These are phyloP conservation scores for Isaurus tuberculatus DNA, from an alignment of 92 coral and sea anemone genomes.

Conservation along the genomic window DNA sequence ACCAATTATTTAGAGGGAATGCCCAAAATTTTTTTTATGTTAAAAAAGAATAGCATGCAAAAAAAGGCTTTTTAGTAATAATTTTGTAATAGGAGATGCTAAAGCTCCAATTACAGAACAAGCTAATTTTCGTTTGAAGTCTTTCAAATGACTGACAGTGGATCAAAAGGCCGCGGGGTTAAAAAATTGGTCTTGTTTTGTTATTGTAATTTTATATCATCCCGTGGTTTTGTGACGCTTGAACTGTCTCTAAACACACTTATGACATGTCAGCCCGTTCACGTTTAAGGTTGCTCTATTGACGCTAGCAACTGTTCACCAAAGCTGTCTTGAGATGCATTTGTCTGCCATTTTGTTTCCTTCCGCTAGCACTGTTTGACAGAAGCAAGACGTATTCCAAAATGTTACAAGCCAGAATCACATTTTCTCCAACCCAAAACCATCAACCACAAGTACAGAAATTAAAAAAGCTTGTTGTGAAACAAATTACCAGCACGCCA, in stretches of 20 bases:
- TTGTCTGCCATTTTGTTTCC: neutral
- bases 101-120: too few species aligned
- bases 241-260: slow-evolving; percentile 42
- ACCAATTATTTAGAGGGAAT: neutral
- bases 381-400: slow-evolving; percentile 1
- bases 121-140: neutral
- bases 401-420: slow-evolving; percentile 45
- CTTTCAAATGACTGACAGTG: neutral
- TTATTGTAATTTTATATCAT: slow-evolving; percentile 36
- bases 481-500: slow-evolving; percentile 40
- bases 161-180: slow-evolving; percentile 9
- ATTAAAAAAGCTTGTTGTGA: slow-evolving; percentile 42
- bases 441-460: slow-evolving; percentile 47
- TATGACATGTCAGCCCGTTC: slow-evolving; percentile 37
- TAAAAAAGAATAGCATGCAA: neutral
- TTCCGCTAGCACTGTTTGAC: slow-evolving; percentile 10
- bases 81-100: too few species aligned
- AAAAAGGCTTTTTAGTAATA: neutral
- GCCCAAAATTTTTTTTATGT: neutral
- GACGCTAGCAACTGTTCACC: slow-evolving; percentile 43
- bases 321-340: slow-evolving; percentile 43
- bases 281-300: slow-evolving; percentile 14
- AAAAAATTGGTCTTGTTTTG: neutral
- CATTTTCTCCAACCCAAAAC: slow-evolving; percentile 35
- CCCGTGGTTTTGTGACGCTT: slow-evolving; percentile 28